These are phyloP conservation scores for Diplosoma virens DNA, from an alignment of 23 tunicate genomes.

Conservation along the genomic window DNA sequence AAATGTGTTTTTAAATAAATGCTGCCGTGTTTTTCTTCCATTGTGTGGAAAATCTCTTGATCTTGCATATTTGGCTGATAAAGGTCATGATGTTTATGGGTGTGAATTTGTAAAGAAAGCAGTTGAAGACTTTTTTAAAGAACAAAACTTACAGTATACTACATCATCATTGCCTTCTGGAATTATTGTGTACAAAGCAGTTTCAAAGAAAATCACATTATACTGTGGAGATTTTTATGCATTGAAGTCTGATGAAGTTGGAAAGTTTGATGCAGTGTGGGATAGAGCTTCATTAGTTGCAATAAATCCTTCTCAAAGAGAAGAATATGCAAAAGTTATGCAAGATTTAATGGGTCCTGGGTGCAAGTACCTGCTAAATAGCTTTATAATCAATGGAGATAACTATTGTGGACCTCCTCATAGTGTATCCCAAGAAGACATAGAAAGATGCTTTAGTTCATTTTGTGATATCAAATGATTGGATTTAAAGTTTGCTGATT, in stretches of 20 bases:
- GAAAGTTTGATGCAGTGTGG: constrained; percentile 55
- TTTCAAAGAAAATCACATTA: constrained; percentile 35
- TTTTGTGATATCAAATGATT: neutral
- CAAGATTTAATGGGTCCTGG: neutral
- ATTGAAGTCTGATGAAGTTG: constrained; percentile 13
- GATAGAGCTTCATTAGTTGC: constrained; percentile 65
- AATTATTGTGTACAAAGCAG: constrained; percentile 27
- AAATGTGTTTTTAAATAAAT: neutral
- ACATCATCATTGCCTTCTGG: neutral
- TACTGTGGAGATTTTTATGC: constrained; percentile 56
- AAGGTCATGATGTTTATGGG: constrained; percentile 68
- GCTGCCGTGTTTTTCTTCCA: constrained; percentile 43
- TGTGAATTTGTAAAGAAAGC: constrained; percentile 46
- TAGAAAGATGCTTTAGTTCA: neutral
- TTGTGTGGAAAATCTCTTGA: constrained; percentile 84
- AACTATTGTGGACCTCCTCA: neutral
- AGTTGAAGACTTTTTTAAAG: constrained; percentile 35
- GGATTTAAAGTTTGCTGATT: too few relatives aligned
- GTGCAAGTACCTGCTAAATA: constrained; percentile 18
- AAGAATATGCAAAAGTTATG: constrained; percentile 32
- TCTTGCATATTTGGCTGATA: constrained; percentile 49
- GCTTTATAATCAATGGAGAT: constrained; percentile 2
- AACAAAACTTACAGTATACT: constrained; percentile 1
- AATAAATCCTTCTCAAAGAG: constrained; percentile 21
- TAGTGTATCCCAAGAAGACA: neutral